Conservation (phyloP, 2,113 vertebrate species). For the Struthidea cinerea region DNA sequence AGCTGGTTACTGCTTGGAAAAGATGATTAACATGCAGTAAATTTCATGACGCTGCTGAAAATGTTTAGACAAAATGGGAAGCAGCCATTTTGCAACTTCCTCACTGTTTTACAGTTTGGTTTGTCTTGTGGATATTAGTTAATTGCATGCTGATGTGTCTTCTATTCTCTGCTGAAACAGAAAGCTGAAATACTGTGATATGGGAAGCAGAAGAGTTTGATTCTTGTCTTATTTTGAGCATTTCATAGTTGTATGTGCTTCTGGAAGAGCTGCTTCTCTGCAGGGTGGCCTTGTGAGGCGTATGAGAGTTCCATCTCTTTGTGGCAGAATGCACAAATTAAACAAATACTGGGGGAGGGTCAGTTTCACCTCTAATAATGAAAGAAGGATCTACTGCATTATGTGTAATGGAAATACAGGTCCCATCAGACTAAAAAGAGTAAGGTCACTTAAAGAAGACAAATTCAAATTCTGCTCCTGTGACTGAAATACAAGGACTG, state of each 20-base stretch:
- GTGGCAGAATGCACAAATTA: not conserved
- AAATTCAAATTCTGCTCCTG: not conserved
- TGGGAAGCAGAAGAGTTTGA: not conserved
- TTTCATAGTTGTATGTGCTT: not conserved
- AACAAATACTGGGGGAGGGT: not conserved
- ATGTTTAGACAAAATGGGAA: not conserved
- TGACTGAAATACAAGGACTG: not conserved
- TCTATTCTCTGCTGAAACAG: not conserved
- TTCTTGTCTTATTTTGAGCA: not conserved
- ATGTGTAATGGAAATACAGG: not conserved
- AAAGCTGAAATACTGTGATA: not conserved
- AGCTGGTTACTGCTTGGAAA: not conserved
- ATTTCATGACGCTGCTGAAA: not conserved
- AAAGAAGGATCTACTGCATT: not conserved
- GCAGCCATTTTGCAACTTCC: not conserved
- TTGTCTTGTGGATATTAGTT: not conserved
- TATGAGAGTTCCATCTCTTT: not conserved
- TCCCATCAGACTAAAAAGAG: not conserved
- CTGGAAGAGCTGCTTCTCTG: not conserved
- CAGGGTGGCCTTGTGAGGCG: not conserved
- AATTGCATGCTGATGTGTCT: not conserved
- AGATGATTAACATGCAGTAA: not conserved
- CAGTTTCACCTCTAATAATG: not conserved
- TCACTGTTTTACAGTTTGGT: not conserved
- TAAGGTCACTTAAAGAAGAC: not conserved